Percentiles rank a stretch among this genome's conserved stretches.
These are phyloP conservation scores for Symphodus melops DNA, from an alignment of 2,113 vertebrate genomes.

Conservation along the genomic window DNA sequence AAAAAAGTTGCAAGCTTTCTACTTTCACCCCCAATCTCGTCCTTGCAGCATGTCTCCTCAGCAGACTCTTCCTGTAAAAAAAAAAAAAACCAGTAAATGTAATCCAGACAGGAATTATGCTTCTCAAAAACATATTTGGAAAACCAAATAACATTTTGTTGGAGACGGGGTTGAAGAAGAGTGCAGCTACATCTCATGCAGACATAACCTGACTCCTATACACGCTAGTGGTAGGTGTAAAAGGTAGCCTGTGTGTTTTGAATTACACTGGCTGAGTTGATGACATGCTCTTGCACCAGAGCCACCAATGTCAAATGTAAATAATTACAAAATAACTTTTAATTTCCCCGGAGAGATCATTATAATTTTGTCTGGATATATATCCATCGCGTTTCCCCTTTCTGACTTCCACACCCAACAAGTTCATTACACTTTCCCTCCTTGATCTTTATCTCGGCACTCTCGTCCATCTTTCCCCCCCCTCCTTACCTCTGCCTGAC, in stretches of 20 bases:
- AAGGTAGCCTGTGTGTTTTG: constrained; percentile 27
- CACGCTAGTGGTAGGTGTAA: constrained; percentile 35
- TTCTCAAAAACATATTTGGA: background rate
- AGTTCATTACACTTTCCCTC: constrained; percentile 49
- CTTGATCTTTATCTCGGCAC: constrained; percentile 16
- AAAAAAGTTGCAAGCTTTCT: background rate
- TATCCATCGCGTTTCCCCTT: constrained; percentile 51
- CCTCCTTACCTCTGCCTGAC: background rate
- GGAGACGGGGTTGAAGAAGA: background rate
- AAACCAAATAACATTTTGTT: background rate
- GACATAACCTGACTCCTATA: background rate
- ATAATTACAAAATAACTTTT: constrained; percentile 66
- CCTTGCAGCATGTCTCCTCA: background rate
- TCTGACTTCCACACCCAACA: constrained; percentile 23
- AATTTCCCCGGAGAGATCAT: constrained; percentile 66
- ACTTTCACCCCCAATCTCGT: background rate
- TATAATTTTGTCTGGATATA: constrained; percentile 42
- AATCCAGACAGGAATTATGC: background rate
- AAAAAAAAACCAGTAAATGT: background rate
- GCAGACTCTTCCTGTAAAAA: background rate
- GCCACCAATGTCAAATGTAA: constrained; percentile 52
- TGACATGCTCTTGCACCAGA: constrained; percentile 25
- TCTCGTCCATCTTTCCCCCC: constrained; percentile 26
- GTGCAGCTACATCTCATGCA: constrained; percentile 1
- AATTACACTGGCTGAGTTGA: constrained; percentile 28